phyloP scores from a whole-genome alignment of 1,140 invertebrate genomes.

The Brachionus paranguensis region DNA sequence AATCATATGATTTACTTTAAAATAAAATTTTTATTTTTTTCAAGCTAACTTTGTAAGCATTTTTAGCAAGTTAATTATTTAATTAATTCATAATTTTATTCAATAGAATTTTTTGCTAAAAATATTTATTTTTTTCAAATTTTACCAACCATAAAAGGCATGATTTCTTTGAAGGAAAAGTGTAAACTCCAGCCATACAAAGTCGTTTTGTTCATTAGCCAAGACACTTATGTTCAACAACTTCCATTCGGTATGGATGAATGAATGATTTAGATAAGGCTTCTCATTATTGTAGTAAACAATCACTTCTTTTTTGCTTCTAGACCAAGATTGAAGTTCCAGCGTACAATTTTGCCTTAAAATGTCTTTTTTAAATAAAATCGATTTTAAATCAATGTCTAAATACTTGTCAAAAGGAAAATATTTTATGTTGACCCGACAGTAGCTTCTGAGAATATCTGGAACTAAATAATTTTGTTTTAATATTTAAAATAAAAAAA shows the following conservation, averaged over 20 bases:
- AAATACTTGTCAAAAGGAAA: constrained; percentile 35
- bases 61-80: neutral
- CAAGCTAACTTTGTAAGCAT: neutral
- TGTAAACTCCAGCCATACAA: constrained; percentile 34
- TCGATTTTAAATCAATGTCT: neutral
- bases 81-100: neutral
- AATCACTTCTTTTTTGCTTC: constrained; percentile 19
- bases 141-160: constrained; percentile 27
- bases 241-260: constrained; percentile 39
- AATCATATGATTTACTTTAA: constrained; percentile 39
- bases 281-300: constrained; percentile 21
- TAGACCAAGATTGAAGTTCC: constrained; percentile 36
- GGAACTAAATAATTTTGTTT: neutral
- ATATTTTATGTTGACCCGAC: constrained; percentile 29
- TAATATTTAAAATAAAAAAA: neutral
- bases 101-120: neutral
- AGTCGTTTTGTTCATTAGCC: neutral
- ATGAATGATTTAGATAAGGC: constrained; percentile 17
- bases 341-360: constrained; percentile 32
- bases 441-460: constrained; percentile 33
- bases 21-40: neutral
- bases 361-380: neutral
- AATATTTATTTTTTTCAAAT: neutral
- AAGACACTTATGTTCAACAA: constrained; percentile 3
- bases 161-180: constrained; percentile 20